Evolutionary conservation across 2,113 vertebrate genomes (phyloP), one percentile per base, ranked within the genome.

Genomic region (Planiliza haematocheilus): DNA sequence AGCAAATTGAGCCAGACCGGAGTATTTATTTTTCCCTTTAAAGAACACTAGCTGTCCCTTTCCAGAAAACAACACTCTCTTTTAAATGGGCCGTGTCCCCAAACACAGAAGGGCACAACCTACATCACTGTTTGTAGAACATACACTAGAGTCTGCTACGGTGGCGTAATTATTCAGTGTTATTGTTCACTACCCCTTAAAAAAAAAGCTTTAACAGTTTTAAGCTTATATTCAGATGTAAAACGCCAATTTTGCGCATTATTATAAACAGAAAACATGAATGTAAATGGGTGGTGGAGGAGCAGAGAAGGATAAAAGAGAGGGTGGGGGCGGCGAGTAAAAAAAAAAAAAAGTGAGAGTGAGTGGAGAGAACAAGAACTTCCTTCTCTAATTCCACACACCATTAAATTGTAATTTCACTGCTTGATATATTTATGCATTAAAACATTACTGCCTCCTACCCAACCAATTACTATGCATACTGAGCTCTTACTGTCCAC

Each of bases 371-470:
- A 82, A 73, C 41, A 55, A 74, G 78, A 77, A 68, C 73, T 81
- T 81, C 81, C 69, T 69, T 74, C 77, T 81, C 77, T 86, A 86
- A 89, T 89, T 86, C 87, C 79, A 86, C 87, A 86, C 45, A 78
- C 74, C 84, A 86, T 89, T 89, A 89, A 89, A 83, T 83, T 70
- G 82, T 89, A 70, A 89, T 86, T 85, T 72, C 73, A 73, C 67
- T 67, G 79, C 58, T 82, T 89, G 82, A 86, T 89, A 83, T 86
- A 86, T 89, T 86, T 83, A 80, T 84, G 79, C 84, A 86, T 88
- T 86, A 75, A 88, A 86, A 86, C 78, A 82, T 82, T 75, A 72
- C 21, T 20, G 70, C 67, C 56, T 50, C 77, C 78, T 74, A 79
- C 74, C 65, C 83, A 74, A 65, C 53, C 84, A 82, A 80, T 86